Percentiles rank a stretch among this genome's conserved stretches.
Conservation (phyloP, 2,888 invertebrate species). For the Cantharis lateralis region DNA sequence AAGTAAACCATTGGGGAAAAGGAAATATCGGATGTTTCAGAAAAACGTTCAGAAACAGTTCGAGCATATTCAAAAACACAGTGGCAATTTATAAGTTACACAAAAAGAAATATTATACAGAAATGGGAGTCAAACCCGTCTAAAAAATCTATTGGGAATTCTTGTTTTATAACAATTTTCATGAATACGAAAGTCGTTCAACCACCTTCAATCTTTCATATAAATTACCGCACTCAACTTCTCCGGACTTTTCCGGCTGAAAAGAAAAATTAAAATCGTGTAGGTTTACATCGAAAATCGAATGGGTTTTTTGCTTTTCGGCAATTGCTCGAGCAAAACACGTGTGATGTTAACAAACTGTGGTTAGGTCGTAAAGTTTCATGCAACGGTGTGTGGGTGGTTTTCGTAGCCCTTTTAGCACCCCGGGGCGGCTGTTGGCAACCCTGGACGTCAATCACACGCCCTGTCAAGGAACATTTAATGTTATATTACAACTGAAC, state of each 20-base stretch:
- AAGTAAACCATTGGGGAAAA: conserved; percentile 33
- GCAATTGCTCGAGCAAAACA: conserved; percentile 15
- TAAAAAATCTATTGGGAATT: conserved; percentile 2
- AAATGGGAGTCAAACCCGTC: conserved; percentile 10
- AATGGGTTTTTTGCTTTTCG: conserved; percentile 1
- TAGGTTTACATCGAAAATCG: neutral
- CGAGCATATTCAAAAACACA: conserved; percentile 27
- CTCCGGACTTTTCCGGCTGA: neutral
- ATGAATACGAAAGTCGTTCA: conserved; percentile 1
- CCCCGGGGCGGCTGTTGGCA: conserved; percentile 32
- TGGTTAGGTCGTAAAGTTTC: conserved; percentile 34
- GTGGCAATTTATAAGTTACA: conserved; percentile 26
- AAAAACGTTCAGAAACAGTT: conserved; percentile 25
- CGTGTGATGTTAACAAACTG: conserved; percentile 31
- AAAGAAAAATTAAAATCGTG: neutral
- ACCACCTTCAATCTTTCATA: neutral
- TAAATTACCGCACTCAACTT: neutral
- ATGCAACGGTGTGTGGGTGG: conserved; percentile 28
- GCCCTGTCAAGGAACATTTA: conserved; percentile 32
- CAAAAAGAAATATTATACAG: conserved; percentile 15
- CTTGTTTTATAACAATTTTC: conserved; percentile 2
- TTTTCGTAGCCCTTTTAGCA: conserved; percentile 31
- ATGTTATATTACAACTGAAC: conserved; percentile 32
- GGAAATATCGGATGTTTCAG: conserved; percentile 31
- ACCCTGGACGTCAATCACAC: conserved; percentile 32